Evolutionary conservation across 2,888 invertebrate genomes (phyloP), one percentile per base, ranked within the genome.

Genomic region (Orgyia antiqua): DNA sequence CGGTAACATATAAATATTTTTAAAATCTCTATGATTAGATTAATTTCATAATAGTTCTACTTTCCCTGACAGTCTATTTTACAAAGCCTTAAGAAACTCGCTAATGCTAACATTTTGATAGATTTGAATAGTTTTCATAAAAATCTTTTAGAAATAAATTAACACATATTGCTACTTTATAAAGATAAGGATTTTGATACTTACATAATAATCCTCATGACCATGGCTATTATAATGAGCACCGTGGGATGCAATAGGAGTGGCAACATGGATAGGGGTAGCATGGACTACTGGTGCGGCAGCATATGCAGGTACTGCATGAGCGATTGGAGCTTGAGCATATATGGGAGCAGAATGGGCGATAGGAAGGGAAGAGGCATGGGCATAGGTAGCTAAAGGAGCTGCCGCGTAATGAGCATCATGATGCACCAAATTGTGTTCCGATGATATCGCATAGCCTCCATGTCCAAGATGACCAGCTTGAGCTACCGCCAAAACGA

Each of bases 401-500:
- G 41, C 41, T 10, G 42, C 45, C 2, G 45, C 51, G 36, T 46
- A 51, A 19, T 44, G 54, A 10, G 36, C 36, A n/a, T 51, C 58
- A 9, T 57, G 66, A 27, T 60, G 58, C 29, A 56, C 52, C 33
- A 58, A 21, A 31, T 44, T 63, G 29, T 62, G 61, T 19, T 65
- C 62, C 4, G 65, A 51, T 0, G 58, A 52, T 30, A 59, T 29
- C 9, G 39, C 10, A 10, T 31, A 31, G 3, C 24, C 36, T 10
- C 26, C 44, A 6, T 46, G 29, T 1, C 67, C 61, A 9, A 74
- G 69, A 25, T 87, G 65, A 27, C 90, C 90, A 13, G 87, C 89
- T 41, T 78, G 82, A 23, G 87, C 83, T 4, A 84, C 68, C 24
- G 79, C 76, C 43, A 79, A 66, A 33, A 79, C 51, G 20, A 78